Conservation (phyloP, 2,113 vertebrate species). For the Thomomys bottae region DNA sequence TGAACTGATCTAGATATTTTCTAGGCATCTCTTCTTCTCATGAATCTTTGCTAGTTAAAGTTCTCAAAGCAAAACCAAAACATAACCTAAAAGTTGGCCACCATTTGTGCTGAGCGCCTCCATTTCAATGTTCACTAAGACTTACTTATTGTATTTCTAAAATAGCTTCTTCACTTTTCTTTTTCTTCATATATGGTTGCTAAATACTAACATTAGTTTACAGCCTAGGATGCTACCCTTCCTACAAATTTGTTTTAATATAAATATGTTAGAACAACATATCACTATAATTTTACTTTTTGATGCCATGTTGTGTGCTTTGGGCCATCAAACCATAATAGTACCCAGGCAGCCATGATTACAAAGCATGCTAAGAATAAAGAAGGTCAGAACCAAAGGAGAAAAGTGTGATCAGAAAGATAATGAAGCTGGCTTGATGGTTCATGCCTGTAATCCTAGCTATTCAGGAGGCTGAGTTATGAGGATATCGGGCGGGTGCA, state of each 20-base stretch:
- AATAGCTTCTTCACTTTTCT: neutral
- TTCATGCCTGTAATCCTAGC: no score
- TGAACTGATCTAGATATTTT: neutral
- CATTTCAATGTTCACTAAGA: neutral
- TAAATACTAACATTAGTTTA: neutral
- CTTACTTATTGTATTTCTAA: neutral
- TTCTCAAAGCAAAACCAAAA: neutral
- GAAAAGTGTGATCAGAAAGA: neutral
- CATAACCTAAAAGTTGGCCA: neutral
- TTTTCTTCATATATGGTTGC: neutral
- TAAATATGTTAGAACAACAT: neutral
- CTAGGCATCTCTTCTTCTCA: neutral
- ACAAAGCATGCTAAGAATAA: neutral
- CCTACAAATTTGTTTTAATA: neutral
- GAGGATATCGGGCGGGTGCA: no score
- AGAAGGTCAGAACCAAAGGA: no score
- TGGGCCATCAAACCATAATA: neutral
- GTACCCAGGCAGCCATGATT: neutral
- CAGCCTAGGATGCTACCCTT: neutral
- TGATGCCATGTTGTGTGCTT: neutral
- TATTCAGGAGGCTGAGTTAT: no score
- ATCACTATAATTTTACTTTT: slow-evolving; percentile 8
- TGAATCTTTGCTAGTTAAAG: neutral
- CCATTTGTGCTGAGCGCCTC: neutral
- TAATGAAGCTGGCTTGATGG: no score